Evolutionary conservation across 2,797 vertebrate species (phyloP).

Genomic region (Sarcoramphus papa): DNA sequence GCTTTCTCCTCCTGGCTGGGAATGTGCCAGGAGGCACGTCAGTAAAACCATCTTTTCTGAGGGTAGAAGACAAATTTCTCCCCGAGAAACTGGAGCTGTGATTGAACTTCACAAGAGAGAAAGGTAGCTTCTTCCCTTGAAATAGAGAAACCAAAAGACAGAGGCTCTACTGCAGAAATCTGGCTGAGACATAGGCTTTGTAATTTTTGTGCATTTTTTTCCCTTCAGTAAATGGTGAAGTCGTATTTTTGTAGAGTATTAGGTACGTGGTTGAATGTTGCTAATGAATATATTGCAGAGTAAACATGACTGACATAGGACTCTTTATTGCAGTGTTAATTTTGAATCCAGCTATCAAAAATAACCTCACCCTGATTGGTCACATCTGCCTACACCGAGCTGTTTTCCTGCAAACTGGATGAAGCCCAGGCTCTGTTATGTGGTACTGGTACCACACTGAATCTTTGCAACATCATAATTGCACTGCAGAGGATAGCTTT

Average conservation of each 20-base stretch:
- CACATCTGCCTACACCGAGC: neutral
- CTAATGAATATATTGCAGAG: neutral
- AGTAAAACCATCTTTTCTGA: neutral
- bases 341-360: constrained; percentile 5
- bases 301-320: neutral
- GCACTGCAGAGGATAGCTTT: neutral
- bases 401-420: neutral
- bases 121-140: neutral
- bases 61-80: neutral
- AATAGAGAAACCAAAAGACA: neutral
- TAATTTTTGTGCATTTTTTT: neutral
- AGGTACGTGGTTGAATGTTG: neutral
- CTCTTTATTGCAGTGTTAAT: neutral
- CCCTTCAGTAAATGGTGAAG: neutral
- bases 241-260: neutral
- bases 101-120: neutral
- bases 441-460: neutral
- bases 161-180: neutral
- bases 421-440: neutral
- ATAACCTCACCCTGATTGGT: neutral
- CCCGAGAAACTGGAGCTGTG: neutral
- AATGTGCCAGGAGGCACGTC: neutral
- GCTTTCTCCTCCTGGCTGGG: neutral
- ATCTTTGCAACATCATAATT: neutral
- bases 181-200: neutral